phyloP scores from a whole-genome alignment of 2,113 vertebrate species.

The Pyxicephalus adspersus region DNA sequence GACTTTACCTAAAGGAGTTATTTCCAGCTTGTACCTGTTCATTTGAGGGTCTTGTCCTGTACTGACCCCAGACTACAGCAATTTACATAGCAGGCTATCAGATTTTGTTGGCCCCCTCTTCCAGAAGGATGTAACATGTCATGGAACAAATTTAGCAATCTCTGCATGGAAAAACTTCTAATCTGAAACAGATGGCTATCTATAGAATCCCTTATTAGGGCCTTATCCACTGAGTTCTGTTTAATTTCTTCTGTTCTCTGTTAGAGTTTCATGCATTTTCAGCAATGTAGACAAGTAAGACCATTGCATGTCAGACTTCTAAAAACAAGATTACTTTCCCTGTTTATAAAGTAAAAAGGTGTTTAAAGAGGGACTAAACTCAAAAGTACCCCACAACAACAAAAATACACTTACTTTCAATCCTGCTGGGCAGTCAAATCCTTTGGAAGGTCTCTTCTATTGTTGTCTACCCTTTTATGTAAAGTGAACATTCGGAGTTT shows the following conservation, averaged over 20 bases:
- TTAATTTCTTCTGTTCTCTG: not conserved
- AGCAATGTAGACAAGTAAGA: too few species aligned
- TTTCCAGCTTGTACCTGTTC: constrained; percentile 1
- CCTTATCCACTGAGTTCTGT: not conserved
- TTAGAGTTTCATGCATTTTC: too few species aligned
- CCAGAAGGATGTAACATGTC: not conserved
- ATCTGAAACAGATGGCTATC: constrained; percentile 29
- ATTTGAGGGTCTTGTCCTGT: constrained; percentile 6
- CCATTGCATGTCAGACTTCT: too few species aligned
- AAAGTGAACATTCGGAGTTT: too few species aligned
- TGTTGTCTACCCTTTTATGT: too few species aligned
- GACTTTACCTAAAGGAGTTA: not conserved
- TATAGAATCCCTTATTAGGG: not conserved
- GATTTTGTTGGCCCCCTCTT: not conserved
- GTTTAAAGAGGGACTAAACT: too few species aligned
- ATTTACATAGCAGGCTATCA: not conserved
- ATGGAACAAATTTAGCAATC: not conserved
- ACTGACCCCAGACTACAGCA: not conserved
- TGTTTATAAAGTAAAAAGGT: too few species aligned
- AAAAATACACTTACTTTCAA: too few species aligned
- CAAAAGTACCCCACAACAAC: too few species aligned
- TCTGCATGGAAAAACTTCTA: not conserved
- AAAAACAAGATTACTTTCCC: too few species aligned
- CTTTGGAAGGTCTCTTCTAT: too few species aligned
- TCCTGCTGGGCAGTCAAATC: too few species aligned